Evolutionary conservation across 2,797 vertebrate species (phyloP).

Genomic region (Mycteria americana): DNA sequence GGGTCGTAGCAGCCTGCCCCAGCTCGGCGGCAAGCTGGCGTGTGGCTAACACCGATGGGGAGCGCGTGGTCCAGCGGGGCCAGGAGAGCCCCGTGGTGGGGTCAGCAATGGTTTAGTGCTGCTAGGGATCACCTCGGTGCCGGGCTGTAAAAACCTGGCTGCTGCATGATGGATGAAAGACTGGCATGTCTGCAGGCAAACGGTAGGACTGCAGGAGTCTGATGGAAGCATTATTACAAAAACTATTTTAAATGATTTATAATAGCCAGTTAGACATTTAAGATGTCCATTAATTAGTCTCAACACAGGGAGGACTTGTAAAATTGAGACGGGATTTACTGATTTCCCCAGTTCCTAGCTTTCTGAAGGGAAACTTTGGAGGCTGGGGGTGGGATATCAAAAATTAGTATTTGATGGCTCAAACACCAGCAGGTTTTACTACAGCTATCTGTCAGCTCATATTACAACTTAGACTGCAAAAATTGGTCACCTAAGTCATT

Average conservation of each 20-base stretch:
- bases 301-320: not conserved
- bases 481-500: not conserved
- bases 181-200: not conserved
- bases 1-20: not conserved
- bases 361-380: not conserved
- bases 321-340: constrained; percentile 23
- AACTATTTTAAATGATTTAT: constrained; percentile 41
- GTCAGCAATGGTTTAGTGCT: not conserved
- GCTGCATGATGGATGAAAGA: not conserved
- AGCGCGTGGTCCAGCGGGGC: fast-evolving
- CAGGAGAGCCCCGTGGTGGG: fast-evolving
- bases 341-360: not conserved
- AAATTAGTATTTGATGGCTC: not conserved
- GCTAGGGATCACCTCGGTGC: fast-evolving
- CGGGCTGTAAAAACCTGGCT: not conserved
- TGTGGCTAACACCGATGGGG: fast-evolving
- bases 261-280: not conserved
- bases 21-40: fast-evolving
- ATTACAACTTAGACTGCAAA: not conserved
- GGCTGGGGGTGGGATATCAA: not conserved
- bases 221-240: not conserved
- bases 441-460: not conserved
- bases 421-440: not conserved
- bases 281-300: constrained; percentile 24
- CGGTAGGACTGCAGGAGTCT: not conserved